Percentiles rank a stretch among this genome's conserved stretches.
Evolutionary conservation across 2,888 invertebrate species (phyloP).

Genomic region (Lutraria lutraria): DNA sequence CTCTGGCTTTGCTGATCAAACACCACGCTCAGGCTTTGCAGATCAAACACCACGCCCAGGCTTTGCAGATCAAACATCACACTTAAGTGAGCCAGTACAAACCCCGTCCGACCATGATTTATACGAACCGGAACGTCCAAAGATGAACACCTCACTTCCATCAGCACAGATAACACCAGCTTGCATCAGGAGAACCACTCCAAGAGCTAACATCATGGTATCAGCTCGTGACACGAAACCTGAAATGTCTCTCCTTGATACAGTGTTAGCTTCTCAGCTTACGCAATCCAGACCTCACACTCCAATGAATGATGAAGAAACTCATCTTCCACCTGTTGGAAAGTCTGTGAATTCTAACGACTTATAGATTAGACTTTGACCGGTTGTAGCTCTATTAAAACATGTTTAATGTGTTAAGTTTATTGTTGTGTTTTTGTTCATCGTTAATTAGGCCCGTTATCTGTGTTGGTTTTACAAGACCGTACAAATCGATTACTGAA

Average conservation of each 20-base stretch:
- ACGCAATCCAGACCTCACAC: conserved; percentile 12
- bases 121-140: background rate
- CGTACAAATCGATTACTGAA: too few species aligned
- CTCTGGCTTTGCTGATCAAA: background rate
- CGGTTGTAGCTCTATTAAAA: too few species aligned
- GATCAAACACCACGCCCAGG: background rate
- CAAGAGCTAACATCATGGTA: background rate
- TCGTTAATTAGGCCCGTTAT: too few species aligned
- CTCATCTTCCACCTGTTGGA: conserved; percentile 22
- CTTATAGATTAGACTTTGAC: background rate
- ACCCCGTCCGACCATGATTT: background rate
- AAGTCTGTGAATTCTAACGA: background rate
- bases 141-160: background rate
- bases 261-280: background rate
- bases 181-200: background rate
- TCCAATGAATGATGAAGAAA: background rate
- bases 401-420: too few species aligned
- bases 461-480: too few species aligned
- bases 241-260: background rate
- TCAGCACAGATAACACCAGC: background rate
- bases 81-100: background rate
- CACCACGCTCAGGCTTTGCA: background rate
- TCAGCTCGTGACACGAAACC: background rate
- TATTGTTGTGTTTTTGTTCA: too few species aligned
- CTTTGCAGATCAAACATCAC: background rate